Percentiles rank a stretch among this genome's conserved stretches.
Conservation (phyloP, 2,113 vertebrate genomes). For the Ramphastos sulfuratus region DNA sequence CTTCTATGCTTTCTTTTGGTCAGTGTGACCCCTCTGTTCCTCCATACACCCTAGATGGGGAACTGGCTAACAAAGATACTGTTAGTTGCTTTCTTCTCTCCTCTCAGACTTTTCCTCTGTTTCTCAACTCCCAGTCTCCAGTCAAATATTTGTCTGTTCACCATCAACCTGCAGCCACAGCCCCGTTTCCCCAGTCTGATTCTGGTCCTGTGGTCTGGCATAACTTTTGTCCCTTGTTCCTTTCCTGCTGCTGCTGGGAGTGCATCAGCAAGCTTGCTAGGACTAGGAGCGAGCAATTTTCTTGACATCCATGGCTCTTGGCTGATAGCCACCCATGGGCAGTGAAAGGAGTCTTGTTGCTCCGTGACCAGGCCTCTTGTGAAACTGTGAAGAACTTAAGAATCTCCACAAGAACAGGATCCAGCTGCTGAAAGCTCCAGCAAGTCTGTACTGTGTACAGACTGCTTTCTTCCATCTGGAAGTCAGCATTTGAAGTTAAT, state of each 20-base stretch:
- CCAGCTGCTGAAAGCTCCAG: background rate
- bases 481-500: background rate
- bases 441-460: background rate
- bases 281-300: background rate
- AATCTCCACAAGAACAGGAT: background rate
- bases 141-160: background rate
- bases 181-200: background rate
- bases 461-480: background rate
- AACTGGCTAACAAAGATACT: background rate
- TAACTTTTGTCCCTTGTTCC: background rate
- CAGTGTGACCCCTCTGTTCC: fast-evolving
- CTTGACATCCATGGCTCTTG: background rate
- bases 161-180: background rate
- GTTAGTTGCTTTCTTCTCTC: background rate
- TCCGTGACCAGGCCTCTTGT: background rate
- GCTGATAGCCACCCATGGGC: background rate
- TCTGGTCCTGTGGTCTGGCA: background rate
- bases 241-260: background rate
- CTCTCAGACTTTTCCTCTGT: background rate
- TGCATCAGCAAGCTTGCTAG: background rate
- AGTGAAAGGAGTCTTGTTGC: too few species aligned
- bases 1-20: background rate
- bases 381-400: background rate
- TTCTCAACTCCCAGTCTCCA: background rate
- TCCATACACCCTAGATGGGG: background rate